Base-by-base conservation (phyloP, 2,113 vertebrate genomes). In the Colistium nudipinnis region DNA sequence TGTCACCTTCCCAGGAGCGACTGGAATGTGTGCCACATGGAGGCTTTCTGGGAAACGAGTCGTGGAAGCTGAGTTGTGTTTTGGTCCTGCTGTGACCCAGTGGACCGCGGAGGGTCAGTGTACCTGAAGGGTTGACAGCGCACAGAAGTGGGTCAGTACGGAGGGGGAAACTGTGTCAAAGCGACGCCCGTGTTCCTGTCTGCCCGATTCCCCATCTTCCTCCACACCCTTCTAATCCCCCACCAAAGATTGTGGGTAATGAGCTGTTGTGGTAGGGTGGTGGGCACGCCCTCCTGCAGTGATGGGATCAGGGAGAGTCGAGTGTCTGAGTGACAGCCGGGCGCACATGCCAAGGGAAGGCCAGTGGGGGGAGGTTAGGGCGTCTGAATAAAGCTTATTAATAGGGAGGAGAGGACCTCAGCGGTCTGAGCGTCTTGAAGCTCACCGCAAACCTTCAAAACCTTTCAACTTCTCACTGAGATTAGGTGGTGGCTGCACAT, bases 321-420 rank as follows among this genome's bases (percentile, higher is more conserved):
- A 83, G 67, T n/a, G n/a, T 48, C 72, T 81, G 85, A 85, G 80
- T 84, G 87, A 90, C 85, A 87, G 89, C 80, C 69, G 81, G 67
- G 74, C 33, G 64, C 72, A 87, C 78, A 88, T 88, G 85, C 85
- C 85, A 88, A 82, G 72, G 76, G 54, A 70, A 81, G 70, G 81
- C 71, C 84, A 75, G 84, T 74, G 61, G 84, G 87, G n/a, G 78
- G 71, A 76, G 78, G 72, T 82, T 74, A 36, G 51, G 78, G 64
- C 76, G 69, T 81, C 77, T 85, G 80, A 87, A 88, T 85, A 75
- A 90, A 80, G 89, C 78, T 87, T 90, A 90, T 89, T 90, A 87
- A 70, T 38, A 63, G 45, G 66, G 54, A 90, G 78, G 76, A 74
- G 64, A 79, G 53, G 70, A 84, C 59, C 63, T 79, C 74, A 56